Conservation (phyloP, 2,113 vertebrate genomes). For the Rhabdomys dilectus region DNA sequence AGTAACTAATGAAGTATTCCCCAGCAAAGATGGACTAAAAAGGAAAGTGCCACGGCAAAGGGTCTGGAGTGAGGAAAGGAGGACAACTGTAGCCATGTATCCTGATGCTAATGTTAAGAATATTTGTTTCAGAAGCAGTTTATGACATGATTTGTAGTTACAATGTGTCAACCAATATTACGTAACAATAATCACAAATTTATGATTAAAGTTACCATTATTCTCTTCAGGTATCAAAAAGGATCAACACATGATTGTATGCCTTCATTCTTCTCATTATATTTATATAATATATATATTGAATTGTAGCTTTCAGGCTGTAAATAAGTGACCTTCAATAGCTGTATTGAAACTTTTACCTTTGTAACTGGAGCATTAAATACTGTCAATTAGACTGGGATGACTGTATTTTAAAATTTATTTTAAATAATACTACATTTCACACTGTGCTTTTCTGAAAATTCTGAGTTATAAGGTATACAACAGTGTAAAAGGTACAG, state of each 20-base stretch:
- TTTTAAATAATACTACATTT: neutral
- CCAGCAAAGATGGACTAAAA: neutral
- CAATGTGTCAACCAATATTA: neutral
- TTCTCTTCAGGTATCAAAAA: neutral
- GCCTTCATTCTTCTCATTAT: neutral
- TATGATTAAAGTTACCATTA: neutral
- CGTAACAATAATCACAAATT: neutral
- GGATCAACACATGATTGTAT: neutral
- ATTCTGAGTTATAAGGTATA: neutral
- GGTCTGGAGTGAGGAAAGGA: neutral
- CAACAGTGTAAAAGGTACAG: neutral
- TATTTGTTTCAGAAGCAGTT: neutral
- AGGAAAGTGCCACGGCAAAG: neutral
- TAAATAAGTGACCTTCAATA: neutral
- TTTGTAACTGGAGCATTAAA: neutral
- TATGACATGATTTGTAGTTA: neutral
- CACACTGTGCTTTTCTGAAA: neutral
- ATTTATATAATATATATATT: no score
- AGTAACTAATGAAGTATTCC: neutral
- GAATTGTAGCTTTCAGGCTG: neutral
- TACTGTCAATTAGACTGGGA: neutral
- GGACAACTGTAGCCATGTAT: neutral
- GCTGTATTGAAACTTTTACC: neutral
- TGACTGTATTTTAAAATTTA: neutral
- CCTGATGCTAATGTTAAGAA: neutral